Evolutionary conservation across 2,797 vertebrate species (phyloP), one percentile per base, ranked within the genome.

Genomic region (Bryconaethiops microstoma): DNA sequence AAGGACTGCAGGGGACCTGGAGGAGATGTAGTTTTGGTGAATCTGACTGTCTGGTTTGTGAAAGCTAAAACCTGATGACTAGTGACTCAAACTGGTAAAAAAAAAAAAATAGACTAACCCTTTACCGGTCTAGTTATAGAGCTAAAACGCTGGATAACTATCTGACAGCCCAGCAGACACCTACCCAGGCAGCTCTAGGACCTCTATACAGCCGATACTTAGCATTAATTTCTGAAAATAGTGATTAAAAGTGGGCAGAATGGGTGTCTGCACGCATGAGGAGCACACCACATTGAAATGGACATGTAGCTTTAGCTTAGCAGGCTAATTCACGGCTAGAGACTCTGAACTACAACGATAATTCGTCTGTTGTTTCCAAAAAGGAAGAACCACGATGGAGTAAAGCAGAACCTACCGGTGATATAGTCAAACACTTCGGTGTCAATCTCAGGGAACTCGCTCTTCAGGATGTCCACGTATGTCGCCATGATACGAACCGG

Each of bases 361-460:
- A 6, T 5, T 2, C 25, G 62, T 7, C 1, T 7, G 6, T 14
- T 6, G 29, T 19, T 35, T 17, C 10, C 2, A 35, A 21, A 2
- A 12, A 16, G 25, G 23, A 7, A 2, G 7, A 19, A 23, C 21
- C n/a, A 19, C 60, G n/a, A 9, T 0, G 7, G 14, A 1, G 1
- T 14, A 10, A 1, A 4, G 45, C 23, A 2, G 14, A 35, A 45
- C 80, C 77, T 90, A 99, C 97, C 97, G 74, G 96, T 98, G 84
- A 99, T 96, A 84, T 99, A 99, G 81, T 96, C 94, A 86, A 98
- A 97, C 52, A 99, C 93, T 90, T 99, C 97, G 45, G 93, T 89
- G 89, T 99, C 97, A 86, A 99, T 96, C 87, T 96, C 94, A 0
- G 97, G 97, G 91, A 99, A 99, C 95, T 99, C 97, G 93, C 91